A percentile compares a stretch with the other conserved stretches of the same genome.
Conservation (phyloP, 2,888 invertebrate species). For the Abrostola triplasia region DNA sequence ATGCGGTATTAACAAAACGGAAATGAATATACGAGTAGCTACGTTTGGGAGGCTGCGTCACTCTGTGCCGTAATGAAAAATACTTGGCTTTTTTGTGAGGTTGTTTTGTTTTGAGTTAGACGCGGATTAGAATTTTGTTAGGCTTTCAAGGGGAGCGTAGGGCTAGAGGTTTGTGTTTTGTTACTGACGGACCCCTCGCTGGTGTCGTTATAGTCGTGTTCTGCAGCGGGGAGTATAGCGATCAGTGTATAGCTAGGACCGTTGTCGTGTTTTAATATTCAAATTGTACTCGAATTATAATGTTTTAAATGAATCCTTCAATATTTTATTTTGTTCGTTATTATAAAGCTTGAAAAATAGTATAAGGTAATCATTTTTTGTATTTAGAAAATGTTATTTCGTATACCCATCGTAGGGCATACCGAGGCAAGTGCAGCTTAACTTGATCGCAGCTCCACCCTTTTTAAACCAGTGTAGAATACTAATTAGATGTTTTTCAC, state of each 20-base stretch:
- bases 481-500: not conserved
- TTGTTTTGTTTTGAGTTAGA: constrained; percentile 58
- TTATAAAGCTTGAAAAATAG: too few relatives aligned
- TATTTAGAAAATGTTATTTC: too few relatives aligned
- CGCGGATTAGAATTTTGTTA: constrained; percentile 36
- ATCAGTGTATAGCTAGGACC: too few relatives aligned
- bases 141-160: constrained; percentile 7
- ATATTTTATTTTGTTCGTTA: too few relatives aligned
- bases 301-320: too few relatives aligned
- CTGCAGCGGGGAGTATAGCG: too few relatives aligned
- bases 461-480: not conserved
- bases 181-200: not conserved
- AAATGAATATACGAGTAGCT: constrained; percentile 88
- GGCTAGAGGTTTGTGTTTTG: not conserved
- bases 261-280: too few relatives aligned
- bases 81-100: constrained; percentile 77
- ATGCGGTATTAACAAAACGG: constrained; percentile 89
- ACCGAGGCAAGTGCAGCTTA: not conserved
- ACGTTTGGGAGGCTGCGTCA: constrained; percentile 84
- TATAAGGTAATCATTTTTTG: too few relatives aligned
- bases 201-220: not conserved
- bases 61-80: constrained; percentile 86
- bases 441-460: not conserved
- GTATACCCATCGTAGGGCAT: too few relatives aligned
- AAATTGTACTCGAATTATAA: too few relatives aligned